phyloP scores from a whole-genome alignment of 1,140 invertebrate species.

The Branchinecta lynchi region DNA sequence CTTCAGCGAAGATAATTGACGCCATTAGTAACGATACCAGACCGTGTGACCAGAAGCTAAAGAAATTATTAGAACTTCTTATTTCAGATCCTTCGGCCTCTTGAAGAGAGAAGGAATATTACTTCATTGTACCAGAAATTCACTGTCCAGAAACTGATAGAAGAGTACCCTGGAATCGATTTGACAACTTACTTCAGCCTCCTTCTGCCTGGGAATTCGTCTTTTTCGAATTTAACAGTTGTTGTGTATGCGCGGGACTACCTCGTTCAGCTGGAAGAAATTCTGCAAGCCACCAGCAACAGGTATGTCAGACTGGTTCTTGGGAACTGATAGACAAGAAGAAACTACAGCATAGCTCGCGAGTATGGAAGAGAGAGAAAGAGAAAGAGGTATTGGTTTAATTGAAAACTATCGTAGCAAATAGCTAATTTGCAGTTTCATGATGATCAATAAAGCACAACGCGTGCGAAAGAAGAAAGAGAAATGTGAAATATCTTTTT shows the following conservation, averaged over 20 bases:
- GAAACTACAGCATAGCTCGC: too few relatives aligned
- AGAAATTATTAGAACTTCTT: not conserved
- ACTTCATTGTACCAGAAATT: conserved; percentile 62
- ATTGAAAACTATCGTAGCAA: too few relatives aligned
- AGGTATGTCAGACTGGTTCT: conserved; percentile 27
- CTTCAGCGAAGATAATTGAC: too few relatives aligned
- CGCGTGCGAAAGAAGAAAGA: too few relatives aligned
- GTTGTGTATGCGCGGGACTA: conserved; percentile 57
- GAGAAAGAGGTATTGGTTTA: too few relatives aligned
- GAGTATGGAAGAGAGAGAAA: too few relatives aligned
- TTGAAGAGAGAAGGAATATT: conserved; percentile 63
- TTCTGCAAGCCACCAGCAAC: conserved; percentile 32
- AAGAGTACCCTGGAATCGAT: conserved; percentile 53
- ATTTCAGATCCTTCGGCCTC: conserved; percentile 54
- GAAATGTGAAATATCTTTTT: too few relatives aligned
- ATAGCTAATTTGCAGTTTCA: too few relatives aligned
- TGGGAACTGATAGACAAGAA: too few relatives aligned
- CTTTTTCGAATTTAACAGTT: conserved; percentile 40
- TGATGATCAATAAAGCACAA: too few relatives aligned
- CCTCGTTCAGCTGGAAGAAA: conserved; percentile 32
- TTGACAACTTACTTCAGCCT: conserved; percentile 57
- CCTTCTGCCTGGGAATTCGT: conserved; percentile 35
- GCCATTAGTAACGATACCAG: too few relatives aligned
- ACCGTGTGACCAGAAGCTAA: too few relatives aligned
- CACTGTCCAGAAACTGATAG: conserved; percentile 48